These are phyloP conservation scores for Limnephilus rhombicus DNA, from an alignment of 2,888 invertebrate species.

Conservation along the genomic window DNA sequence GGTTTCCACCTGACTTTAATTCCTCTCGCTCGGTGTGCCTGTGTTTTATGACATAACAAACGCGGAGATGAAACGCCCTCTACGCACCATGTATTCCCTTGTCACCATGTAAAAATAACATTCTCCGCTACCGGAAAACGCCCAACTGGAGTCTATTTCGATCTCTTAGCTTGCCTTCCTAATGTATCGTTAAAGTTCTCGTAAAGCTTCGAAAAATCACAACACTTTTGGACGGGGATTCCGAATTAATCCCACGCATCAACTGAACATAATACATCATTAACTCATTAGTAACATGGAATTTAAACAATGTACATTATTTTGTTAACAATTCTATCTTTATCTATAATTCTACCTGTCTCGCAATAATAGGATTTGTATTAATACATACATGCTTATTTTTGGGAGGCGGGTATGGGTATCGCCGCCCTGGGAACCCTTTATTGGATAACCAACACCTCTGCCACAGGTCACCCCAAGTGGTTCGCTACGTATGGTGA, in stretches of 20 bases:
- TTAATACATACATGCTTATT: too few species aligned
- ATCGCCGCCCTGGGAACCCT: too few species aligned
- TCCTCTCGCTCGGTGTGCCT: background rate
- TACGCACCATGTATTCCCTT: slow-evolving; percentile 47
- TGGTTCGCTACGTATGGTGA: too few species aligned
- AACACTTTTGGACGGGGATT: background rate
- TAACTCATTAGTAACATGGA: background rate
- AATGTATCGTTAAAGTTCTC: slow-evolving; percentile 39
- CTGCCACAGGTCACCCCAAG: too few species aligned
- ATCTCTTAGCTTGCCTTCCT: slow-evolving; percentile 14
- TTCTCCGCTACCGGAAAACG: slow-evolving; percentile 54
- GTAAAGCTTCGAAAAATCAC: slow-evolving; percentile 20
- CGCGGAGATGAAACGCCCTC: slow-evolving; percentile 38
- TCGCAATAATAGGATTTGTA: too few species aligned
- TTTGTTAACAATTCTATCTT: background rate
- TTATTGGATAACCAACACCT: too few species aligned
- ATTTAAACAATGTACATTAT: background rate
- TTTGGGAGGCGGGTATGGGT: too few species aligned
- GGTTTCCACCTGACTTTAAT: slow-evolving; percentile 41
- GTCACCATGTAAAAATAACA: slow-evolving; percentile 56
- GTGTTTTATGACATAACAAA: slow-evolving; percentile 25
- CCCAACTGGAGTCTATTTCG: slow-evolving; percentile 53
- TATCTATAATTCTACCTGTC: background rate
- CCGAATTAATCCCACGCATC: background rate
- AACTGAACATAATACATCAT: background rate